Evolutionary conservation across 2,797 vertebrate species (phyloP), one percentile per base, ranked within the genome.

Genomic region (Crenichthys baileyi): DNA sequence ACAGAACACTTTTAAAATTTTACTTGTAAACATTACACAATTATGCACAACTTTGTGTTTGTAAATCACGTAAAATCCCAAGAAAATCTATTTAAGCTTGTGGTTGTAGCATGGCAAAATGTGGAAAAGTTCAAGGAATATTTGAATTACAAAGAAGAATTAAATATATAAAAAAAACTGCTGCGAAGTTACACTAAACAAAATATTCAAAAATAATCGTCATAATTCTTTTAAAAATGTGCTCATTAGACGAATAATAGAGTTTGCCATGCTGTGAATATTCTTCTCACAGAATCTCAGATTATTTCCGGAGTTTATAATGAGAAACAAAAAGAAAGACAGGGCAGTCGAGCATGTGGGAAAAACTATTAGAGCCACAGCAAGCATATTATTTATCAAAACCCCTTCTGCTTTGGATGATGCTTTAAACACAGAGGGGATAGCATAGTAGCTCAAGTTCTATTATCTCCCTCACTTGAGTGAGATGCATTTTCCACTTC

Each of bases 401-500:
- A 86, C 85, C 84, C 68, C 61, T 87, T 86, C 79, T 89, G 75
- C 82, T 93, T 80, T 70, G 61, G 73, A 86, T 85, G 82, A 65
- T 67, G 77, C 86, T 93, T 81, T 76, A 82, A 88, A 88, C 88
- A 80, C 9, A 68, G 41, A 29, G 73, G 29, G 11, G 39, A 4
- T 39, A 68, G 13, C 65, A 20, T 58, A 39, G 61, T 24, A 75
- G 44, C 56, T 77, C 79, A 83, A 71, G 76, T 81, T 83, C 83
- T 93, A 94, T 94, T 95, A 92, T 87, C 86, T 88, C 80, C 77
- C 81, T 89, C 68, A 85, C 90, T 88, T 84, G 73, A 78, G 78
- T 87, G 72, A 89, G 90, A 85, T 81, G 78, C 46, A n/a, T 74
- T 84, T 72, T 73, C 67, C 39, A 72, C 71, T 41, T 41, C 70